These are phyloP conservation scores for Cryptocephalus primarius DNA, from an alignment of 2,888 invertebrate genomes.

Conservation along the genomic window DNA sequence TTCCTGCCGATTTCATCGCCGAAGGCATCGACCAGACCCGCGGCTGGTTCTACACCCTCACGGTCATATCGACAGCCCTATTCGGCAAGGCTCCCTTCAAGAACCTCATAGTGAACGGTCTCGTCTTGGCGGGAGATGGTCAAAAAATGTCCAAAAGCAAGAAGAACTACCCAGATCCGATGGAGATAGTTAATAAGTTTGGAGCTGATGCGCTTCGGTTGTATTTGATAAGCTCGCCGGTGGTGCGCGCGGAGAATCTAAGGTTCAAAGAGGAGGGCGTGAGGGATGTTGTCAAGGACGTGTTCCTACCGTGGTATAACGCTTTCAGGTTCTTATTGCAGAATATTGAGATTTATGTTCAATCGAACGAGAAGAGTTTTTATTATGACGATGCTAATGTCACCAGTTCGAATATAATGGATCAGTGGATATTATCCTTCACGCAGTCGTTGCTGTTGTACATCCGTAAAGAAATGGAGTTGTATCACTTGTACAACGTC, in stretches of 20 bases:
- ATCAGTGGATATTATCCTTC: constrained; percentile 93
- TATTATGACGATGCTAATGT: constrained; percentile 30
- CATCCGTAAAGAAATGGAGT: constrained; percentile 86
- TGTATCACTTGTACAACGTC: constrained; percentile 91
- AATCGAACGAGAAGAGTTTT: constrained; percentile 40
- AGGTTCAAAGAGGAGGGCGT: constrained; percentile 97
- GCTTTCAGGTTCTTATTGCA: constrained; percentile 89
- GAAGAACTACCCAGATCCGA: constrained; percentile 97
- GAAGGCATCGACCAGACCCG: constrained; percentile 97
- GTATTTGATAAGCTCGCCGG: constrained; percentile 96
- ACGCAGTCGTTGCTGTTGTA: constrained; percentile 86
- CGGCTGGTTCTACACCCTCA: constrained; percentile 98
- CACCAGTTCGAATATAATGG: constrained; percentile 70
- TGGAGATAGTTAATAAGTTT: constrained; percentile 80
- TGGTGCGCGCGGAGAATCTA: constrained; percentile 92
- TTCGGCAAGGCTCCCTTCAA: constrained; percentile 96
- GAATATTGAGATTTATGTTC: constrained; percentile 74
- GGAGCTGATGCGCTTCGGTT: constrained; percentile 95
- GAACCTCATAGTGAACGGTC: constrained; percentile 92
- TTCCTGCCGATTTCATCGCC: constrained; percentile 99
- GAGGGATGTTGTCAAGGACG: constrained; percentile 90
- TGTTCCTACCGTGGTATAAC: constrained; percentile 95
- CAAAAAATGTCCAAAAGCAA: constrained; percentile 99
- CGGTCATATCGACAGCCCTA: constrained; percentile 90
- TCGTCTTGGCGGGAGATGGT: constrained; percentile 93